phyloP scores from a whole-genome alignment of 2,888 invertebrate species.

The Hirtodrosophila cameraria region DNA sequence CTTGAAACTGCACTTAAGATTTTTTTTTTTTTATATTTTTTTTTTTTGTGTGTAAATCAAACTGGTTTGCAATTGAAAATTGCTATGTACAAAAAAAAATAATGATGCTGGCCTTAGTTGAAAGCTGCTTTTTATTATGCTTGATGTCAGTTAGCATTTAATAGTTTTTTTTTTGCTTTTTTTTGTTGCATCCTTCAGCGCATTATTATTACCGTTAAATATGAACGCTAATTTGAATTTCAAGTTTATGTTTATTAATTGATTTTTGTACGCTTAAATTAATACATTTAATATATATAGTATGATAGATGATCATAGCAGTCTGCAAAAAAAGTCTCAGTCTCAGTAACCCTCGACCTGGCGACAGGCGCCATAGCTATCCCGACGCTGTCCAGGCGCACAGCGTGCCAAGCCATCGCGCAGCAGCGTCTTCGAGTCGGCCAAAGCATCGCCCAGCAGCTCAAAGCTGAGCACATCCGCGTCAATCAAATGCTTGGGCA shows the following conservation, averaged over 20 bases:
- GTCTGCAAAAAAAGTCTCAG: conserved; percentile 58
- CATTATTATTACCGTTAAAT: conserved; percentile 39
- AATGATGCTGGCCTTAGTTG: conserved; percentile 62
- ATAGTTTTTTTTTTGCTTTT: no score
- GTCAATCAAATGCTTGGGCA: conserved; percentile 75
- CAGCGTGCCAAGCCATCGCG: conserved; percentile 89
- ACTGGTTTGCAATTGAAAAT: conserved; percentile 65
- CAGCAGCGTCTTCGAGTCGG: conserved; percentile 85
- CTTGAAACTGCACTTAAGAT: conserved; percentile 49
- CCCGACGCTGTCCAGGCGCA: conserved; percentile 89
- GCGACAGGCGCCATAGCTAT: conserved; percentile 88
- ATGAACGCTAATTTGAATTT: conserved; percentile 11
- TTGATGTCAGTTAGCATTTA: conserved; percentile 46
- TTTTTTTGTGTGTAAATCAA: conserved; percentile 34
- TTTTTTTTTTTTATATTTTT: conserved; percentile 8
- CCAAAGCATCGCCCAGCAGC: conserved; percentile 60
- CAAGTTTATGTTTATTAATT: conserved; percentile 20
- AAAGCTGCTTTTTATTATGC: conserved; percentile 22
- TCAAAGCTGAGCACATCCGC: conserved; percentile 73
- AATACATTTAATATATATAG: conserved; percentile 32
- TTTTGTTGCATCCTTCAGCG: conserved; percentile 69
- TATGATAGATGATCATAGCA: conserved; percentile 30
- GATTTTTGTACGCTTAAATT: conserved; percentile 26
- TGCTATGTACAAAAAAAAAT: conserved; percentile 55
- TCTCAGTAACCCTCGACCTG: conserved; percentile 82